Evolutionary conservation across 2,113 vertebrate genomes (phyloP), one percentile per base, ranked within the genome.

Genomic region (Tretioscincus oriximinensis): DNA sequence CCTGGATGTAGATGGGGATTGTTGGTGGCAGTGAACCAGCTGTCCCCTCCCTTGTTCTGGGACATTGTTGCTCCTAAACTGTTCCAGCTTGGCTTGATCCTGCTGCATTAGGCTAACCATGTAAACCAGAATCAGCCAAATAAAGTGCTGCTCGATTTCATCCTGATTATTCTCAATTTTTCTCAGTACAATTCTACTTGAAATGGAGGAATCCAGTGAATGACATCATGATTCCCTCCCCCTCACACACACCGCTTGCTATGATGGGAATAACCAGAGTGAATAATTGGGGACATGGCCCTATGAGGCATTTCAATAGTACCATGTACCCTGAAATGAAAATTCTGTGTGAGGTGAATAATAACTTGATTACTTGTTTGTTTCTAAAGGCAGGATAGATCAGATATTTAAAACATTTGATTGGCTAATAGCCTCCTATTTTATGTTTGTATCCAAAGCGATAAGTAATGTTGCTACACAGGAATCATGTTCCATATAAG

Each of bases 221-320:
- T 68, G 73, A 74, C 63, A 68, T n/a, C 26, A 29, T 66, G 60
- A 67, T 21, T 60, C 45, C 11, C 26, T n/a, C 29, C 60, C 21
- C 70, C 22, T 9, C 35, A n/a, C n/a, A n/a, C n/a, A n/a, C 35
- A 4, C 35, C 35, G 35, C 35, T 41, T 67, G 41, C 35, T 10
- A 61, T n/a, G 61, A 61, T 74, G 70, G n/a, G 54, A 61, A 83
- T 45, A 83, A 26, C n/a, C 49, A 29, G 9, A 66, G 69, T 66
- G 61, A 83, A 60, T 83, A 72, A 83, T 73, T 83, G 81, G 61
- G 60, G 49, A 67, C n/a, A 47, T 65, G 47, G 58, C 45, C 69
- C 54, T 4, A 61, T 66, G 49, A 60, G 66, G 31, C 29, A 67
- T 73, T 28, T 22, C 35, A 66, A 24, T 70, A 60, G 9, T 29